Evolutionary conservation across 2,113 vertebrate genomes (phyloP), one percentile per base, ranked within the genome.

Genomic region (Phaethon lepturus): DNA sequence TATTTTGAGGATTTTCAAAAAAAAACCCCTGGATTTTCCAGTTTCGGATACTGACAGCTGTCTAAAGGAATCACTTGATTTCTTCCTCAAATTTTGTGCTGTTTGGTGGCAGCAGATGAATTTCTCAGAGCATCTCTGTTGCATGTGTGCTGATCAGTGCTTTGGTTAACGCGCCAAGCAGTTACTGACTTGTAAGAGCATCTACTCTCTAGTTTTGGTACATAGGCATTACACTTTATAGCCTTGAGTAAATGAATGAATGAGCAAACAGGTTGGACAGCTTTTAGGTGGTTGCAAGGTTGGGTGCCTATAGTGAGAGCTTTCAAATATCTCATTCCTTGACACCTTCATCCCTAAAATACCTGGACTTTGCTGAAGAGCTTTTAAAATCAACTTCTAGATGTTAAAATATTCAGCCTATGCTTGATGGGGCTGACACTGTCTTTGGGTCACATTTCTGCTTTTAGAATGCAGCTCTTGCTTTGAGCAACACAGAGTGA

Each of bases 401-500:
- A 35, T 77, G 92, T 84, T 94, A 38, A 88, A 87, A 91, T 95
- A 72, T 28, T 91, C 83, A 33, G 45, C 50, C 94, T 47, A 10
- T 80, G 68, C 45, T 91, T 82, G 82, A 67, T 49, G 33, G 71
- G 19, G 28, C 80, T 88, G 60, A 35, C 7, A 8, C 40, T 83
- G 59, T 53, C 58, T 82, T 90, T 5, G 8, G 83, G 81, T 93
- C 50, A 10, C 69, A 73, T 84, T 95, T 80, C 88, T 92, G 63
- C 74, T 83, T 96, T 92, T 62, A 73, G 58, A 90, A 56, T 62
- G 81, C 60, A 79, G 33, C 53, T 96, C 63, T 89, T 94, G 80
- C 79, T 96, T 96, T 96, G 62, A 91, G 93, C 67, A 82, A 2
- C 77, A 80, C 53, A 69, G 23, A 94, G 77, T 17, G 33, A 87